A percentile compares a stretch with the other conserved stretches of the same genome.
These are phyloP conservation scores for Protonemura montana DNA, from an alignment of 2,888 invertebrate species.

Conservation along the genomic window DNA sequence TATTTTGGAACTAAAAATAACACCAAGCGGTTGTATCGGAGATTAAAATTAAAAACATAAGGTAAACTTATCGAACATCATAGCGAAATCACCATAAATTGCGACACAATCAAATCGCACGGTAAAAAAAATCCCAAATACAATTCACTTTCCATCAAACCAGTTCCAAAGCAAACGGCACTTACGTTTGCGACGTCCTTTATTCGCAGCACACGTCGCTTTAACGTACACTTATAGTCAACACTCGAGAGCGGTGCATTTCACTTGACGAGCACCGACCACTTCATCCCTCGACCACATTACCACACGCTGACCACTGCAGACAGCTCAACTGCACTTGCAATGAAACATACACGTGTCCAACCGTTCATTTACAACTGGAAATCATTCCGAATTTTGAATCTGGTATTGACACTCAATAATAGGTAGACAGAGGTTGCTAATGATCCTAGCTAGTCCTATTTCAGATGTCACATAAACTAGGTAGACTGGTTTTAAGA, in stretches of 20 bases:
- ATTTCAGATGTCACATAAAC: too few relatives aligned
- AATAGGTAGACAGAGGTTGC: too few relatives aligned
- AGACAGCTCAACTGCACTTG: too few relatives aligned
- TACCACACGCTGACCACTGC: too few relatives aligned
- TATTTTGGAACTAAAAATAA: neutral
- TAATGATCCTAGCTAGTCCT: too few relatives aligned
- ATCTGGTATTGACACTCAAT: too few relatives aligned
- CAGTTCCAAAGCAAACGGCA: neutral
- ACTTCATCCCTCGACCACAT: neutral
- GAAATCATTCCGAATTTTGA: too few relatives aligned
- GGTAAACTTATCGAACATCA: too few relatives aligned
- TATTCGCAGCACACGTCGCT: neutral
- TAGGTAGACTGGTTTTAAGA: too few relatives aligned
- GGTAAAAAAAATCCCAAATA: neutral
- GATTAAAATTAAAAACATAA: neutral
- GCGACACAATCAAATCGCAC: neutral
- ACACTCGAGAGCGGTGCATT: neutral
- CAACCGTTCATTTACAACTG: too few relatives aligned
- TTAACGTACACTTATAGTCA: neutral
- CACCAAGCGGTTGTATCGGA: neutral
- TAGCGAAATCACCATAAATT: neutral
- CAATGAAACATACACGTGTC: too few relatives aligned
- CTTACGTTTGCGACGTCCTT: neutral
- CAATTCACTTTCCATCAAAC: neutral
- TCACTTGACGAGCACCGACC: neutral